These are phyloP conservation scores for Campopleginae sp. DNA, from an alignment of 2,888 invertebrate genomes.

Conservation along the genomic window DNA sequence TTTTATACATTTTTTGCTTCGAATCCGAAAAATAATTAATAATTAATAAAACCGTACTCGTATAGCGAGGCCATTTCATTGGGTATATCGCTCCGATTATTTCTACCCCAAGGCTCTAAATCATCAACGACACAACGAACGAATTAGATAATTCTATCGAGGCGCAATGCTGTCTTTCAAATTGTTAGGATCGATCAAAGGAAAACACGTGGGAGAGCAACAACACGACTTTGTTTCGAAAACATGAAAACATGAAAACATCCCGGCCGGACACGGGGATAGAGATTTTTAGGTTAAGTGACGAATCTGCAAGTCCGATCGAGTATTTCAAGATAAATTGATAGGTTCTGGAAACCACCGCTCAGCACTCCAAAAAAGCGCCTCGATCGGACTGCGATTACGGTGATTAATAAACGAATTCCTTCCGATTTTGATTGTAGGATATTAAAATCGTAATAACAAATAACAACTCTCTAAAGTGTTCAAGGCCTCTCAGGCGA, in stretches of 20 bases:
- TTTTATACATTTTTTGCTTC: not conserved
- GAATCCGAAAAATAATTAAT: not conserved
- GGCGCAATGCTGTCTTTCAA: not conserved
- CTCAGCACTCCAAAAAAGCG: not conserved
- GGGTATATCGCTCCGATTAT: not conserved
- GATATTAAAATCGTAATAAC: too few relatives aligned
- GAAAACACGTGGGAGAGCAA: not conserved
- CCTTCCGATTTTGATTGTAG: too few relatives aligned
- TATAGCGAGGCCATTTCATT: constrained; percentile 73
- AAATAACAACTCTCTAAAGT: too few relatives aligned
- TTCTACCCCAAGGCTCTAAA: not conserved
- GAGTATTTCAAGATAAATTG: not conserved
- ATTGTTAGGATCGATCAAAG: not conserved
- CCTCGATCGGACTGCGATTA: too few relatives aligned
- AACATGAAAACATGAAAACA: not conserved
- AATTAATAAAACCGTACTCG: constrained; percentile 69
- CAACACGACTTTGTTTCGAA: not conserved
- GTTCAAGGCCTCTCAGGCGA: too few relatives aligned
- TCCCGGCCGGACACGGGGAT: not conserved
- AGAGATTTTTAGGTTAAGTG: not conserved
- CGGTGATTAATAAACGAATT: too few relatives aligned
- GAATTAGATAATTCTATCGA: not conserved
- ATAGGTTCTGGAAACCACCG: not conserved
- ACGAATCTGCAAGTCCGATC: not conserved
- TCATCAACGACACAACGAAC: not conserved